A percentile compares a stretch with the other conserved stretches of the same genome.
Evolutionary conservation across 2,797 vertebrate species (phyloP).

Genomic region (Hoplostethus mediterraneus): DNA sequence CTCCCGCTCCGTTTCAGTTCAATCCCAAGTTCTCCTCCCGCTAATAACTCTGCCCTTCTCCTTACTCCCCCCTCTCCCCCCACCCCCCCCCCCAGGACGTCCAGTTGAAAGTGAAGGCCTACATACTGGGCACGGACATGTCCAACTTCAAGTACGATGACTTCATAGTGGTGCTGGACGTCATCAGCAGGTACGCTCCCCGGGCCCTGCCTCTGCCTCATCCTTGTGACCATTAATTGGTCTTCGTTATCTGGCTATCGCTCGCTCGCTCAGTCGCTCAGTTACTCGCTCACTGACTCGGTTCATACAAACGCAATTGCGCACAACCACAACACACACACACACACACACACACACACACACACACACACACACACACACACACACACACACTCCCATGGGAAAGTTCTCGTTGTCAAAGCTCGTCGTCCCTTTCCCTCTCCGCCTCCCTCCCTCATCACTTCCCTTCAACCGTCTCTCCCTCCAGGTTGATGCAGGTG

Average conservation of each 20-base stretch:
- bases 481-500: conserved; percentile 94
- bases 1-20: neutral
- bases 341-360: too few relatives aligned
- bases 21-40: neutral
- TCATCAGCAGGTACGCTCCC: conserved; percentile 94
- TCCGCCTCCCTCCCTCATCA: neutral
- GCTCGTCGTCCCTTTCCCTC: neutral
- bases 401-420: conserved; percentile 1
- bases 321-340: neutral
- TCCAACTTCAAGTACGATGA: conserved; percentile 99
- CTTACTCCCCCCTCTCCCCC: conserved; percentile 30
- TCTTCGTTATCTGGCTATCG: conserved; percentile 20
- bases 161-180: conserved; percentile 98
- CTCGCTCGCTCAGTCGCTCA: conserved; percentile 1
- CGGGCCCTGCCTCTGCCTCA: conserved; percentile 12
- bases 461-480: neutral
- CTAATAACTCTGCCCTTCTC: neutral
- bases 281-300: neutral
- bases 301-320: neutral
- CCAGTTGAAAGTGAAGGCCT: conserved; percentile 97
- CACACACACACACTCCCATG: too few relatives aligned
- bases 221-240: conserved; percentile 63
- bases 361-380: too few relatives aligned
- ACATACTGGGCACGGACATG: conserved; percentile 97
- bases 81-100: conserved; percentile 88